phyloP scores from a whole-genome alignment of 2,113 vertebrate genomes.

The Sinocyclocheilus maitianheensis region DNA sequence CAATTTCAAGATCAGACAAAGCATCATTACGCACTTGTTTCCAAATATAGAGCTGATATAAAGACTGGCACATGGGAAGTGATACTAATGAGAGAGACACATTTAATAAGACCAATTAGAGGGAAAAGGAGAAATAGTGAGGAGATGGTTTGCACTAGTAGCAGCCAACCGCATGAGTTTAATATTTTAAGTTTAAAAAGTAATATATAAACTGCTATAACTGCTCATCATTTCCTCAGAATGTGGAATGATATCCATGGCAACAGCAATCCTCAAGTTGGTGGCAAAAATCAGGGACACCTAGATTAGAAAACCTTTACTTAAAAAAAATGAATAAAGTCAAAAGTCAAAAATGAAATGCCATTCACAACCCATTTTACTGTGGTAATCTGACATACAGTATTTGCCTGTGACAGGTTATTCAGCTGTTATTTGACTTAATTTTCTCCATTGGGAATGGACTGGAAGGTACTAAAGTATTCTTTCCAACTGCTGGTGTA shows the following conservation, averaged over 20 bases:
- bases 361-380: background rate
- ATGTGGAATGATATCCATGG: constrained; percentile 41
- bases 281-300: background rate
- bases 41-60: constrained; percentile 25
- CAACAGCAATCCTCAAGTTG: constrained; percentile 21
- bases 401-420: background rate
- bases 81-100: constrained; percentile 37
- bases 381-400: background rate
- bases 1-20: constrained; percentile 28
- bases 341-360: background rate
- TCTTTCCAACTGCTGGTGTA: too few species aligned
- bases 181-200: background rate
- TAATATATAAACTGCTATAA: background rate
- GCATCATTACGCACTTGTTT: constrained; percentile 31
- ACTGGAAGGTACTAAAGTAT: background rate
- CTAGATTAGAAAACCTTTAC: background rate
- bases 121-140: background rate
- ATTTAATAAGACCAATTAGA: constrained; percentile 37
- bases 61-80: constrained; percentile 27
- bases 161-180: background rate
- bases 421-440: background rate
- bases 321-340: too few species aligned
- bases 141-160: constrained; percentile 21
- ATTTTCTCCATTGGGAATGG: background rate
- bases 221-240: background rate